Base-by-base conservation (phyloP, 1,140 invertebrate species). In the Antheraea mylitta region DNA sequence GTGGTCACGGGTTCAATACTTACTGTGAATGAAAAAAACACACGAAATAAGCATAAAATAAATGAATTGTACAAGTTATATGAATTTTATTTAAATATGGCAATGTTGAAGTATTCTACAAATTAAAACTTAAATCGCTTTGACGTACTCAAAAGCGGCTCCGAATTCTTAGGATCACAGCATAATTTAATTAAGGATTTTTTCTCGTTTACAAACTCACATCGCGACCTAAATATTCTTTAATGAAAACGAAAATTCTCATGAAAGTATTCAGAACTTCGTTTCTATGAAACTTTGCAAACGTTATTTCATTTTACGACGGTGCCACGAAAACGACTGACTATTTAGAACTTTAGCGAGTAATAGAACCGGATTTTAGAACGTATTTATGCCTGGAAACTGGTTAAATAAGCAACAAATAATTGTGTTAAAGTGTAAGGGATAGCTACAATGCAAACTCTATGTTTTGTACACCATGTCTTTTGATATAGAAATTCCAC, bases 181-280 rank as follows among this genome's bases (percentile, higher is more conserved):
- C 16, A 53, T 16, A 5, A 13, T 53, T 53, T 53, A 53, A 53
- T 53, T 53, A 53, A 53, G 45, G 16, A 11, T 53, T 53, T 53
- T 53, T 53, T 53, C 45, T 53, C 45, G 45, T 16, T 16, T 42
- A 42, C 11, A 53, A 53, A 53, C 5, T 53, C 45, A 53, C 45
- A 53, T 53, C 16, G 45, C 13, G 45, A 53, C 10, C 45, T 53
- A 53, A 53, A 53, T 53, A 53, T 53, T 53, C 45, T 53, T 53
- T 53, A 53, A 53, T 53, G 45, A 53, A 53, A 53, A 16, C 45
- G 45, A 53, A 53, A 53, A 53, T n/a, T 53, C 45, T 53, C 45
- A 16, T 53, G 45, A 53, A 53, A n/a, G 13, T 53, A 53, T 53
- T 53, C 45, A 53, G 16, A 53, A n/a, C 45, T 53, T 53, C 45